phyloP scores from a whole-genome alignment of 2,888 invertebrate genomes.

The Leucophenga maculata region DNA sequence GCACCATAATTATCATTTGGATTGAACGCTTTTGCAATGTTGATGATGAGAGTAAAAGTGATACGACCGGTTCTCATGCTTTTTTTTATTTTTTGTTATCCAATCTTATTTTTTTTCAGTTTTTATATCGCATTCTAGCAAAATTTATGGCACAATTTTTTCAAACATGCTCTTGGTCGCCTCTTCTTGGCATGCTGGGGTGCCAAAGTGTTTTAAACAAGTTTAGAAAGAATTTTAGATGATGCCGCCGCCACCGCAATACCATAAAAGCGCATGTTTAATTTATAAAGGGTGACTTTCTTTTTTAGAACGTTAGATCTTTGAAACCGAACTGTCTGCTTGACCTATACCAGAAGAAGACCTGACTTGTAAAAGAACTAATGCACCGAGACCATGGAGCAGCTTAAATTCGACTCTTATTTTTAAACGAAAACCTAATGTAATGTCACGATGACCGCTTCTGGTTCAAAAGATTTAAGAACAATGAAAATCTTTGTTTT shows the following conservation, averaged over 20 bases:
- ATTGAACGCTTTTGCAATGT: not conserved
- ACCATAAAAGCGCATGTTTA: too few relatives aligned
- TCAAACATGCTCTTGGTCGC: not conserved
- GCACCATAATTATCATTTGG: constrained; percentile 13
- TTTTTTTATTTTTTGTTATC: not conserved
- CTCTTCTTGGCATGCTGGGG: not conserved
- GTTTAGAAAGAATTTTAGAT: constrained; percentile 4
- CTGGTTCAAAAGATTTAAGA: too few relatives aligned
- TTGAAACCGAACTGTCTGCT: too few relatives aligned
- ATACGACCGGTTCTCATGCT: constrained; percentile 52
- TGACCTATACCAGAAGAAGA: too few relatives aligned
- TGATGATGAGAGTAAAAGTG: constrained; percentile 58
- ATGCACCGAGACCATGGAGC: too few relatives aligned
- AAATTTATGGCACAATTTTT: constrained; percentile 42
- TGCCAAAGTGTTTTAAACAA: constrained; percentile 6
- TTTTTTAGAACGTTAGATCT: too few relatives aligned
- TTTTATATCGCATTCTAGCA: constrained; percentile 57
- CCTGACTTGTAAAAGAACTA: too few relatives aligned
- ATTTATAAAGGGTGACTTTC: too few relatives aligned
- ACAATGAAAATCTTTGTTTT: too few relatives aligned
- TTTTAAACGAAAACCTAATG: too few relatives aligned
- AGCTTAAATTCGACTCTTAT: too few relatives aligned
- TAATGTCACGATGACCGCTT: too few relatives aligned
- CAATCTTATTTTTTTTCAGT: constrained; percentile 58
- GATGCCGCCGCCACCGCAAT: not conserved